phyloP scores from a whole-genome alignment of 2,113 vertebrate species.

The Lepus europaeus region DNA sequence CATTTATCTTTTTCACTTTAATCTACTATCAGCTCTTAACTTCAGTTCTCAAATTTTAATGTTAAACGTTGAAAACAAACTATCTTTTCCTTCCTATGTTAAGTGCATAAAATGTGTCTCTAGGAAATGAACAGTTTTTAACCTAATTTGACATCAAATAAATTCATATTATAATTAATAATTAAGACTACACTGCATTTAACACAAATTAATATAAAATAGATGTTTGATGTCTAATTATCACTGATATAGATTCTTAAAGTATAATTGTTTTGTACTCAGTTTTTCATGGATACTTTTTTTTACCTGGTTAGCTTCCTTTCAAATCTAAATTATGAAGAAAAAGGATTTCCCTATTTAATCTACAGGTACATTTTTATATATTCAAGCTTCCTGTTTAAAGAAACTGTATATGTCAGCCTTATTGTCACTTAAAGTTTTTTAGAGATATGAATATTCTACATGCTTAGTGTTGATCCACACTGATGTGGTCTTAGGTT shows the following conservation, averaged over 20 bases:
- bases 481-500: neutral
- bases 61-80: neutral
- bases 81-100: neutral
- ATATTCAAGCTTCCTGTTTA: conserved; percentile 12
- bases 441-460: neutral
- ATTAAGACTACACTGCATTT: neutral
- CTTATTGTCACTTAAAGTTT: neutral
- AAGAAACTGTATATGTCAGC: neutral
- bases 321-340: conserved; percentile 28
- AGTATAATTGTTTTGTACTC: neutral
- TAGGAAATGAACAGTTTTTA: neutral
- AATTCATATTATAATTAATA: neutral
- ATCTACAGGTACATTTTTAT: neutral
- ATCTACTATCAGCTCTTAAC: neutral
- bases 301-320: conserved; percentile 13
- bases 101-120: neutral
- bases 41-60: conserved; percentile 35
- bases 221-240: neutral
- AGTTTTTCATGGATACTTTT: neutral
- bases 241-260: neutral
- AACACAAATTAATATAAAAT: neutral
- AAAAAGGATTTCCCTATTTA: neutral
- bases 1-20: neutral
- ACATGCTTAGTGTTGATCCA: neutral
- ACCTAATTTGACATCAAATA: conserved; percentile 12